A percentile compares a stretch with the other conserved stretches of the same genome.
Evolutionary conservation across 2,113 vertebrate species (phyloP).

Genomic region (Glaucomys volans): DNA sequence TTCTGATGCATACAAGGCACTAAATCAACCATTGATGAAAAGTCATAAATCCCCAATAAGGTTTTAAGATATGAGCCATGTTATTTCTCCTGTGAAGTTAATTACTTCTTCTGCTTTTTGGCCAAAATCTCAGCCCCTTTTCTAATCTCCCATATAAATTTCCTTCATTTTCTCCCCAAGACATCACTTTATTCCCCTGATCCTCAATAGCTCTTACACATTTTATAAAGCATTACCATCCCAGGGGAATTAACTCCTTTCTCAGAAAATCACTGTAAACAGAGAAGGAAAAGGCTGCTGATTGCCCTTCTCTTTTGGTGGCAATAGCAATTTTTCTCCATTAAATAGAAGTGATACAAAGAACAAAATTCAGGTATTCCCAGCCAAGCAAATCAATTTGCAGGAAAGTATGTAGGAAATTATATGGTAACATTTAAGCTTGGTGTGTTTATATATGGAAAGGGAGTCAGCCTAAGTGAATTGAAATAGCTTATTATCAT

Average conservation of each 20-base stretch:
- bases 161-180: slow-evolving; percentile 37
- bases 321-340: slow-evolving; percentile 8
- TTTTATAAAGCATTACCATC: slow-evolving; percentile 63
- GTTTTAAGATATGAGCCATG: background rate
- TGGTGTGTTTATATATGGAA: background rate
- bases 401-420: slow-evolving; percentile 37
- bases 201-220: slow-evolving; percentile 9
- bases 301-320: slow-evolving; percentile 49
- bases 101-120: slow-evolving; percentile 1
- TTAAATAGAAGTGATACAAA: slow-evolving; percentile 40
- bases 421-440: background rate
- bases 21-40: slow-evolving; percentile 48
- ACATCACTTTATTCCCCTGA: slow-evolving; percentile 8
- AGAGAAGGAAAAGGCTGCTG: background rate
- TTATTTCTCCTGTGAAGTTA: slow-evolving; percentile 53
- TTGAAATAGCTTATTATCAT: slow-evolving; percentile 47
- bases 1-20: slow-evolving; percentile 2
- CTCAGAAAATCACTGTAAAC: slow-evolving; percentile 58
- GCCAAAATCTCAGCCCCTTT: slow-evolving; percentile 10
- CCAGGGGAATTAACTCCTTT: slow-evolving; percentile 50
- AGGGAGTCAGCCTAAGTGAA: background rate
- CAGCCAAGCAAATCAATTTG: background rate
- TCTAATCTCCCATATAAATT: slow-evolving; percentile 48
- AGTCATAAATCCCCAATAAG: slow-evolving; percentile 27
- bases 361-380: slow-evolving; percentile 23